These are phyloP conservation scores for Isaurus tuberculatus DNA, from an alignment of 92 coral and sea anemone genomes.

Conservation along the genomic window DNA sequence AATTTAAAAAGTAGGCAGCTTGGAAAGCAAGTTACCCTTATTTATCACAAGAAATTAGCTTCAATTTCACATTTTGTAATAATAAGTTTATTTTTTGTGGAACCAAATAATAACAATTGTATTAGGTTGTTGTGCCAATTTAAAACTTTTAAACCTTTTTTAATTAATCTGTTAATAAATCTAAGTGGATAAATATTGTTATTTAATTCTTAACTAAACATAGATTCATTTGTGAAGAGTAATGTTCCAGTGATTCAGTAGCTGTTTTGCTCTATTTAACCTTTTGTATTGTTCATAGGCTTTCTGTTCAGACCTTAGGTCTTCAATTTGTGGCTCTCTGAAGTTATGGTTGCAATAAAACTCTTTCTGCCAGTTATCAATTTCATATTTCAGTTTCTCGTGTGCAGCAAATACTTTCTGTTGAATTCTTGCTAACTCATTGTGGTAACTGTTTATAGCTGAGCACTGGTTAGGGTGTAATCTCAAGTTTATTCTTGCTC, in stretches of 20 bases:
- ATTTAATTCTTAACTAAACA: too few species aligned
- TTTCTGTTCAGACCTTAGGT: background rate
- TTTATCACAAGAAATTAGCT: too few species aligned
- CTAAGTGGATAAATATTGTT: too few species aligned
- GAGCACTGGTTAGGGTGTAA: background rate
- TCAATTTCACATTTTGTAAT: too few species aligned
- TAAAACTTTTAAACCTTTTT: too few species aligned
- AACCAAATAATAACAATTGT: too few species aligned
- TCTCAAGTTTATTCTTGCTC: conserved; percentile 1
- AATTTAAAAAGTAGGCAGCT: too few species aligned
- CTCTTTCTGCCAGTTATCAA: conserved; percentile 18
- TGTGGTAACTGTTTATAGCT: background rate
- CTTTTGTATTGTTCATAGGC: background rate
- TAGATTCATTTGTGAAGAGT: background rate
- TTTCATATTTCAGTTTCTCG: background rate
- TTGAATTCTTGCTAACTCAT: background rate
- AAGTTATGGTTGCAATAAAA: conserved; percentile 18
- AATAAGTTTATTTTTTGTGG: too few species aligned
- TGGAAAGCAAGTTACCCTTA: too few species aligned
- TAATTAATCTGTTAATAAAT: too few species aligned
- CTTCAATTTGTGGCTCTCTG: conserved; percentile 8
- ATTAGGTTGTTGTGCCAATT: too few species aligned
- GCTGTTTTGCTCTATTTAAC: conserved; percentile 16
- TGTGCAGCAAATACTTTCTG: conserved; percentile 20
- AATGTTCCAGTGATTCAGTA: background rate